These are phyloP conservation scores for Pogona vitticeps DNA, from an alignment of 2,113 vertebrate species.

Conservation along the genomic window DNA sequence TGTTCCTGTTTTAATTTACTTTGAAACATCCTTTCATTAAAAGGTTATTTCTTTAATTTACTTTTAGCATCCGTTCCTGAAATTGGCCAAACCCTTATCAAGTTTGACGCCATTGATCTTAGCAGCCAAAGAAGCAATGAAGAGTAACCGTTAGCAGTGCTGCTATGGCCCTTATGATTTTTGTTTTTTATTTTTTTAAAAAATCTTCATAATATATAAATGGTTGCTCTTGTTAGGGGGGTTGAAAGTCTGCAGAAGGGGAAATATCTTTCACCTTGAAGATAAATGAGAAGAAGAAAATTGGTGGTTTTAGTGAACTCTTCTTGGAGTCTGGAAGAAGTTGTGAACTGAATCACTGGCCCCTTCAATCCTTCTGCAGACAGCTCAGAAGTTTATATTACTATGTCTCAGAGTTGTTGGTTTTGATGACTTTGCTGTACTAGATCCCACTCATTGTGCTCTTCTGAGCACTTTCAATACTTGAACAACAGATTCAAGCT, in stretches of 20 bases:
- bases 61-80: constrained; percentile 95
- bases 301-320: constrained; percentile 56
- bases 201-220: constrained; percentile 81
- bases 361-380: constrained; percentile 48
- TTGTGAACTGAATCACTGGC: constrained; percentile 69
- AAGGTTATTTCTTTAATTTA: constrained; percentile 20
- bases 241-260: constrained; percentile 63
- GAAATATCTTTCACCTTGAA: constrained; percentile 65
- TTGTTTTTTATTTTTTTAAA: constrained; percentile 68
- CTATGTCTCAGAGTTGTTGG: constrained; percentile 62
- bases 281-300: constrained; percentile 56
- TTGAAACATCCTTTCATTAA: not conserved
- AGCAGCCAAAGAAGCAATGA: constrained; percentile 99
- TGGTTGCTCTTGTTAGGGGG: constrained; percentile 64
- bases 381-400: constrained; percentile 64
- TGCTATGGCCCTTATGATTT: constrained; percentile 54
- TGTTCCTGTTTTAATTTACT: not conserved
- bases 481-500: constrained; percentile 80
- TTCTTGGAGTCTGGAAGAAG: constrained; percentile 69
- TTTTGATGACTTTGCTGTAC: constrained; percentile 64
- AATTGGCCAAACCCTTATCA: constrained; percentile 96
- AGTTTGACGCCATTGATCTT: constrained; percentile 97
- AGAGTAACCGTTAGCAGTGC: constrained; percentile 90
- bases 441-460: constrained; percentile 66
- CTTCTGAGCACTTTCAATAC: constrained; percentile 72